Evolutionary conservation across 1,140 invertebrate species (phyloP), one percentile per base, ranked within the genome.

Genomic region (Cherax destructor): DNA sequence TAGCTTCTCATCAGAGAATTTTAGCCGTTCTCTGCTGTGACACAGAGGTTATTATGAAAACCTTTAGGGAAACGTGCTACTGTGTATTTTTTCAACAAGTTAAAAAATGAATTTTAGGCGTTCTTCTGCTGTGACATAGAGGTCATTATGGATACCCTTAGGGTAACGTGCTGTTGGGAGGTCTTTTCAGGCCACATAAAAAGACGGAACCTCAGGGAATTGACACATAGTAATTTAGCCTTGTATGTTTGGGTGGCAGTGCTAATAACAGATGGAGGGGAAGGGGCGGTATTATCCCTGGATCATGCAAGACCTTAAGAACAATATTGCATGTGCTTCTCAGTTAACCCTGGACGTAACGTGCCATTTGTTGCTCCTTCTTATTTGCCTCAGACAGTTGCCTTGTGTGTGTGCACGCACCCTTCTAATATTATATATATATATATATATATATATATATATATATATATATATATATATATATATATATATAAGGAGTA

Each of bases 211-310:
- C 79, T 56, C 79, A 11, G 79, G 79, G 79, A 81, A 81, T 81
- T 81, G 79, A 81, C 79, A 81, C 79, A 81, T 81, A 81, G 79
- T 81, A 81, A 81, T 81, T 81, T 81, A 81, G 56, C 50, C 79
- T 56, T 81, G 79, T 81, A 81, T 81, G 79, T 81, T 81, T 81
- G 79, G 79, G 79, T 81, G 50, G 56, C 79, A 52, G 50, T 59
- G 56, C 79, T 81, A 81, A 81, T 81, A 81, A 81, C 79, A 81
- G 79, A 81, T 81, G 79, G 50, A 21, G 79, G 79, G 79, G 79
- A 59, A 52, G 56, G 79, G 79, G 50, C 79, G n/a, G 56, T 81
- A 81, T 81, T 81, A 81, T 52, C 50, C 79, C 24, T 24, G 50
- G 50, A 81, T 81, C 79, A 81, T 81, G 79, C 79, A 81, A 81